A percentile compares a stretch with the other conserved stretches of the same genome.
phyloP scores from a whole-genome alignment of 2,113 vertebrate genomes.

The Coturnix japonica region DNA sequence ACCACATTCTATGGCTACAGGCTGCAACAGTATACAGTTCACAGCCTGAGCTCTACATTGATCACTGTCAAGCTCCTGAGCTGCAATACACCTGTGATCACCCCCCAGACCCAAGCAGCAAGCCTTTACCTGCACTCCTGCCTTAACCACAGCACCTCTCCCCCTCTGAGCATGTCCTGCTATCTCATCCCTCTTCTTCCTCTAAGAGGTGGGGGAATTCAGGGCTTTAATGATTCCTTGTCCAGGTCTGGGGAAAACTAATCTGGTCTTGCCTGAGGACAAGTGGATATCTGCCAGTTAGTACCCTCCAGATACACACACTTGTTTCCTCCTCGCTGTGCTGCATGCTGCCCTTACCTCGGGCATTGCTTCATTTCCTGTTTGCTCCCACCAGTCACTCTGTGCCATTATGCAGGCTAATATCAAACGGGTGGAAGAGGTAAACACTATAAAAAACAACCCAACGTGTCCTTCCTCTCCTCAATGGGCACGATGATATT shows the following conservation, averaged over 20 bases:
- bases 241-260: neutral
- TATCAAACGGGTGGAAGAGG: conserved; percentile 56
- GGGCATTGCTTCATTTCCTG: conserved; percentile 44
- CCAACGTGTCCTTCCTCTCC: conserved; percentile 38
- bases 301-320: rapidly evolving
- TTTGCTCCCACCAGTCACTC: conserved; percentile 9
- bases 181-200: neutral
- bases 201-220: neutral
- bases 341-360: neutral
- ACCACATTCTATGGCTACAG: conserved; percentile 48
- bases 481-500: conserved; percentile 34
- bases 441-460: conserved; percentile 24
- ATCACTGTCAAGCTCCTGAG: conserved; percentile 53
- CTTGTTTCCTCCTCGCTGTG: neutral
- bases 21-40: conserved; percentile 42
- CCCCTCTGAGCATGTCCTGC: neutral
- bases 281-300: neutral
- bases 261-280: neutral
- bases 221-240: rapidly evolving
- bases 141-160: neutral
- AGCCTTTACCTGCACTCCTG: conserved; percentile 51
- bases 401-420: neutral
- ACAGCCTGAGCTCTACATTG: conserved; percentile 42
- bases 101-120: neutral
- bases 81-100: conserved; percentile 45